Conservation (phyloP, 2,797 vertebrate genomes). For the Silurus aristotelis region DNA sequence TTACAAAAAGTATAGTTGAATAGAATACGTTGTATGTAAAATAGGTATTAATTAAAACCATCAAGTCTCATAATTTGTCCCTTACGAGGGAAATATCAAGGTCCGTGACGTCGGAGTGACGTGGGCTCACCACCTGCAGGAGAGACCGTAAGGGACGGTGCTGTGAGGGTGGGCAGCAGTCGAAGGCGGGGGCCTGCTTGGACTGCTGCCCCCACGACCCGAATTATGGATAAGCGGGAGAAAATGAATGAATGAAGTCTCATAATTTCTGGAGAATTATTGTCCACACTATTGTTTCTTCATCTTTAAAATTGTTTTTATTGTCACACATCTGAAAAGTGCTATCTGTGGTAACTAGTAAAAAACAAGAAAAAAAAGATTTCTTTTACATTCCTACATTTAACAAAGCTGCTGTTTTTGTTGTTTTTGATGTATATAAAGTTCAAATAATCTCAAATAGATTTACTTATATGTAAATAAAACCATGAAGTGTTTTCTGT, state of each 20-base stretch:
- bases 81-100: too few relatives aligned
- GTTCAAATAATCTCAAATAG: neutral
- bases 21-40: neutral
- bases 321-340: neutral
- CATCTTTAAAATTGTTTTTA: neutral
- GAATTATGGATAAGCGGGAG: too few relatives aligned
- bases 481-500: neutral
- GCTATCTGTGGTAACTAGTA: neutral
- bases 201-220: too few relatives aligned
- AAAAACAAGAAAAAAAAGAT: neutral
- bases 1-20: neutral
- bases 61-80: neutral
- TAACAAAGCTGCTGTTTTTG: neutral
- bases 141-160: too few relatives aligned
- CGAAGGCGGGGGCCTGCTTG: too few relatives aligned
- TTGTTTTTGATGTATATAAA: too few relatives aligned
- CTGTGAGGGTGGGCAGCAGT: too few relatives aligned
- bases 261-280: neutral
- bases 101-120: too few relatives aligned
- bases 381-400: neutral
- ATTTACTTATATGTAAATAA: neutral
- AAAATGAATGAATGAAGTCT: too few relatives aligned
- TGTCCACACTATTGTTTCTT: neutral
- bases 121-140: too few relatives aligned
- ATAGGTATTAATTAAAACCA: neutral